Evolutionary conservation across 2,797 vertebrate species (phyloP).

Genomic region (Babyrousa celebensis): DNA sequence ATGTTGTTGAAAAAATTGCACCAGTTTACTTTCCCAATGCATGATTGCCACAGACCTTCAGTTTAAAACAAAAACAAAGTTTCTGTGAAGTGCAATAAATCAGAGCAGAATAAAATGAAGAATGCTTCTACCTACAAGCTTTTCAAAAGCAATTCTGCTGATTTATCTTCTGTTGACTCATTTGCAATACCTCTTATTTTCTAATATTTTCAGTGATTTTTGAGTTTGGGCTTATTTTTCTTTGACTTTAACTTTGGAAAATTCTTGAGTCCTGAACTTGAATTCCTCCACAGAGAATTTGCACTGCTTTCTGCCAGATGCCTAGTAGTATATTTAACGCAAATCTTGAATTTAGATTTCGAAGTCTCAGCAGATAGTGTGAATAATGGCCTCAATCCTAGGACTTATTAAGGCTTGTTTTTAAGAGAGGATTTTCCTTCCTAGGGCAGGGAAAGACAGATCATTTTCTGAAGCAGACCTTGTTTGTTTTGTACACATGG

Average conservation of each 20-base stretch:
- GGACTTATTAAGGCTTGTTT: neutral
- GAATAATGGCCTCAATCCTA: neutral
- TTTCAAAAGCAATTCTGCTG: neutral
- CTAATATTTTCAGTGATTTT: neutral
- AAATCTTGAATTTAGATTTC: neutral
- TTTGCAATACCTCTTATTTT: neutral
- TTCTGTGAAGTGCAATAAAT: neutral
- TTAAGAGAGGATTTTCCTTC: neutral
- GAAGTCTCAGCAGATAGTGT: neutral
- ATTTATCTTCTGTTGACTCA: neutral
- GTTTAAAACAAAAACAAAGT: neutral
- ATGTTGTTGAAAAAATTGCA: neutral
- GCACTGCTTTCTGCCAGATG: neutral
- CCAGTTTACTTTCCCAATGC: neutral
- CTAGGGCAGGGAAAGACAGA: neutral
- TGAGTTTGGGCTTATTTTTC: neutral
- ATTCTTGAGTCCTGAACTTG: neutral
- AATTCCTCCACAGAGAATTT: neutral
- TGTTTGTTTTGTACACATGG: neutral
- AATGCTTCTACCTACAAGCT: neutral
- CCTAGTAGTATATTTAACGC: neutral
- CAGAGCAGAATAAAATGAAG: neutral
- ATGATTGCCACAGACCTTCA: neutral
- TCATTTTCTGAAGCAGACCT: neutral
- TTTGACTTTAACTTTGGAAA: constrained; percentile 4